Conservation (phyloP, 2,888 invertebrate species). For the Rotaria socialis region DNA sequence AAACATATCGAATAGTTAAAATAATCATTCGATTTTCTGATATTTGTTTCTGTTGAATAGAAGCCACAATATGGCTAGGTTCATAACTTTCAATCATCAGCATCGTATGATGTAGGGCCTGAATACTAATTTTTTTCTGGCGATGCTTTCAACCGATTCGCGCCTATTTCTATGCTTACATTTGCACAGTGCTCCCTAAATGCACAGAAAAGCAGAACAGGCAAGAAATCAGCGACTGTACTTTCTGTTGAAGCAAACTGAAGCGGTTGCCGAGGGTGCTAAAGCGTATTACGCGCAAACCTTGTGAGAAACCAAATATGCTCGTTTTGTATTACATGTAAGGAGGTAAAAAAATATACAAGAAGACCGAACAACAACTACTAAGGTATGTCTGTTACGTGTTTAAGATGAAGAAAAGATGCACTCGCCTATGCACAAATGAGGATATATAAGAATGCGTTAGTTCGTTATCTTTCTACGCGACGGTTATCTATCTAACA, state of each 20-base stretch:
- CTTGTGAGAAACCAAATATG: background rate
- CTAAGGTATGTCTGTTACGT: background rate
- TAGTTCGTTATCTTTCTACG: background rate
- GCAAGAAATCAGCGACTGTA: background rate
- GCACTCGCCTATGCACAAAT: background rate
- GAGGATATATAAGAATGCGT: background rate
- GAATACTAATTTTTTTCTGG: background rate
- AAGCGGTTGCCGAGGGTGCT: background rate
- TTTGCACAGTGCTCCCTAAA: background rate
- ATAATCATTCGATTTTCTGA: background rate
- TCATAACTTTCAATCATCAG: background rate
- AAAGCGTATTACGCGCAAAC: background rate
- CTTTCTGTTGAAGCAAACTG: background rate
- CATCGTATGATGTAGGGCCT: background rate
- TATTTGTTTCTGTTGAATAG: background rate
- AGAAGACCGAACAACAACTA: background rate
- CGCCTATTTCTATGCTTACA: background rate
- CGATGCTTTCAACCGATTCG: background rate
- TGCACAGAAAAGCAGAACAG: background rate
- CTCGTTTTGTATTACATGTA: background rate
- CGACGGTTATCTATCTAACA: background rate
- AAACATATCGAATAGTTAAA: background rate
- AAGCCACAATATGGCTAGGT: background rate
- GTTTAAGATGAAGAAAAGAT: background rate
- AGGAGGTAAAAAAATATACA: background rate